phyloP scores from a whole-genome alignment of 2,888 invertebrate species.

The Rhagonycha fulva region DNA sequence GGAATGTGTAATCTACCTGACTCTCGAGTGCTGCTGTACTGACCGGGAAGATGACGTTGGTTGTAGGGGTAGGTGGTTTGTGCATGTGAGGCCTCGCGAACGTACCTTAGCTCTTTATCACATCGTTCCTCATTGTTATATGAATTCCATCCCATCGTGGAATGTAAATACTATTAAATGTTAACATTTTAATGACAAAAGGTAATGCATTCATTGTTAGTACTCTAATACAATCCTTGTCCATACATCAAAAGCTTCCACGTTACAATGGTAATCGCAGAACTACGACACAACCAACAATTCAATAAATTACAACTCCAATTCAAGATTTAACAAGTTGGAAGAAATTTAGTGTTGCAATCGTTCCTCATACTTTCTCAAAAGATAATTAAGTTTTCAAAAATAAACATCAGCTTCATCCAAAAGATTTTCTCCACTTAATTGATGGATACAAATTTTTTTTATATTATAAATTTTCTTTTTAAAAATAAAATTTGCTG shows the following conservation, averaged over 20 bases:
- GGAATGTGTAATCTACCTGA: constrained; percentile 36
- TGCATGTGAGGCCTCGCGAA: neutral
- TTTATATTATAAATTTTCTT: neutral
- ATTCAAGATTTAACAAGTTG: neutral
- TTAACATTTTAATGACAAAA: constrained; percentile 16
- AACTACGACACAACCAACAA: neutral
- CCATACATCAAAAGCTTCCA: neutral
- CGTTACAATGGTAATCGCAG: neutral
- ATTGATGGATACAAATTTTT: neutral
- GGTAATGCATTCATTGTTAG: neutral
- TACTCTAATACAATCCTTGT: neutral
- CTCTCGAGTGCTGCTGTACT: constrained; percentile 1
- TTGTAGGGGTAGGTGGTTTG: constrained; percentile 10
- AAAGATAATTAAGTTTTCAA: neutral
- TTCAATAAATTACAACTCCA: neutral
- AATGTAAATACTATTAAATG: constrained; percentile 20
- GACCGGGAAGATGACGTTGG: constrained; percentile 1
- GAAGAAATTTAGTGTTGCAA: neutral
- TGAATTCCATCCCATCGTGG: constrained; percentile 19
- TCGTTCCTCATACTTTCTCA: neutral
- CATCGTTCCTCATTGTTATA: constrained; percentile 10
- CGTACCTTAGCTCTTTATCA: constrained; percentile 3
- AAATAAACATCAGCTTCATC: neutral
- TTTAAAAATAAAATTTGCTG: neutral
- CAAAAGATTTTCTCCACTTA: neutral